Base-by-base conservation (phyloP, 2,113 vertebrate species). In the Sphaerodactylus townsendi region DNA sequence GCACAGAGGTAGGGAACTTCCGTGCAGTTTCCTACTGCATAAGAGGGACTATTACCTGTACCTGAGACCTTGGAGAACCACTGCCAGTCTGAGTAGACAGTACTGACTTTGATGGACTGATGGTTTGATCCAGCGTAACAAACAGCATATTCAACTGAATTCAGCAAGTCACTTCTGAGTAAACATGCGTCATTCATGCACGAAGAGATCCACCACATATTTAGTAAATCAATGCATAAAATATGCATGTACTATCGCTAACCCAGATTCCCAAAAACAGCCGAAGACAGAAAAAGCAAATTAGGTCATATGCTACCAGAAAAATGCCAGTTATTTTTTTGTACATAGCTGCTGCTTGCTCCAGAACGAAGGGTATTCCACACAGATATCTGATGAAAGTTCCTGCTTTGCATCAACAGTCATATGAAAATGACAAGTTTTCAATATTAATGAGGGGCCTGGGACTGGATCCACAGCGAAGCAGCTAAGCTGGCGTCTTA, bases 381-480 rank as follows among this genome's bases (percentile, higher is more conserved):
- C 48, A 87, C 64, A 64, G 92, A 83, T 86, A 89, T 76, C 78
- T 87, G 86, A 87, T 81, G 86, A 90, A 92, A 89, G 28, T 81
- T 79, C 59, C 65, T 48, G 84, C 77, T 89, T 81, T 84, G 77
- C 88, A 76, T 78, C 0, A 0, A 44, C 66, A 87, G 87, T 90
- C 74, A 50, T 76, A 88, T 76, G 84, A 19, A 77, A 91, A 64
- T 9, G 44, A n/a, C 82, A 83, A 0, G 2, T 85, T 82, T 71
- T 91, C 85, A 91, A 88, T 92, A 92, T 92, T 93, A 89, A 93
- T 79, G 89, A 94, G 86, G 89, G 93, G 86, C 44, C 1, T 65
- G 91, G 92, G n/a, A n/a, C n/a, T 85, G 69, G 92, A 93, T 89
- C n/a, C 56, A 76, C 69, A 87, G 88, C 35, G 48, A 90, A 77